Evolutionary conservation across 2,888 invertebrate species (phyloP).

Genomic region (Trichopoda pennipes): DNA sequence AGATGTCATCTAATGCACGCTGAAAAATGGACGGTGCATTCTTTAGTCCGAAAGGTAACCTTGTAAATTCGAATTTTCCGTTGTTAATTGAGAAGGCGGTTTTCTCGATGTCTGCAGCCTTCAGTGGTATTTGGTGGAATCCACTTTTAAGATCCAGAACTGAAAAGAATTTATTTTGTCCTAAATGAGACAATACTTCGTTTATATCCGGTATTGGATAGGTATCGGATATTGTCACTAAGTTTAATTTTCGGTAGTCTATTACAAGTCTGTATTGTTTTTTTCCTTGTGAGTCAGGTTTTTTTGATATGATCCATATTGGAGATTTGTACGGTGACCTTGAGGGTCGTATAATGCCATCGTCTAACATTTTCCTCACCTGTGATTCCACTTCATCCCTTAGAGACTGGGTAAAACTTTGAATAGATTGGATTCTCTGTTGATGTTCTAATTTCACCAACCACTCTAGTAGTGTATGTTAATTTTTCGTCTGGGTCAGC

Average conservation of each 20-base stretch:
- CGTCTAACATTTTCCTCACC: background rate
- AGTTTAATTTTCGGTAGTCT: conserved; percentile 21
- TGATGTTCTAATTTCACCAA: conserved; percentile 32
- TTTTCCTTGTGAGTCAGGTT: background rate
- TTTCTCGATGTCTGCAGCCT: no score
- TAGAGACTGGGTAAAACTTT: background rate
- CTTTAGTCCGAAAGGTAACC: no score
- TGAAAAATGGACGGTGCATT: no score
- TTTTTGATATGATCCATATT: conserved; percentile 19
- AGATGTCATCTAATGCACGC: no score
- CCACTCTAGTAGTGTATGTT: conserved; percentile 33
- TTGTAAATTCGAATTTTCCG: no score
- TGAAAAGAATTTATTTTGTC: no score
- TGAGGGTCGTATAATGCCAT: conserved; percentile 24
- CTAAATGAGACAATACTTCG: no score
- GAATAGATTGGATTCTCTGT: conserved; percentile 17
- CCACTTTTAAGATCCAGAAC: no score
- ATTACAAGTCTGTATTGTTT: conserved; percentile 20
- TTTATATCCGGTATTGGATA: conserved; percentile 9
- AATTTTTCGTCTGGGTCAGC: conserved; percentile 31
- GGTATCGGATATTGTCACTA: conserved; percentile 15
- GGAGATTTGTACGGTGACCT: conserved; percentile 23
- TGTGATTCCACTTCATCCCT: conserved; percentile 23
- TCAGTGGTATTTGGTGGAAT: no score
- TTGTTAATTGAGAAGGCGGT: no score